Conservation (phyloP, 2,797 vertebrate genomes). For the Falco columbarius region DNA sequence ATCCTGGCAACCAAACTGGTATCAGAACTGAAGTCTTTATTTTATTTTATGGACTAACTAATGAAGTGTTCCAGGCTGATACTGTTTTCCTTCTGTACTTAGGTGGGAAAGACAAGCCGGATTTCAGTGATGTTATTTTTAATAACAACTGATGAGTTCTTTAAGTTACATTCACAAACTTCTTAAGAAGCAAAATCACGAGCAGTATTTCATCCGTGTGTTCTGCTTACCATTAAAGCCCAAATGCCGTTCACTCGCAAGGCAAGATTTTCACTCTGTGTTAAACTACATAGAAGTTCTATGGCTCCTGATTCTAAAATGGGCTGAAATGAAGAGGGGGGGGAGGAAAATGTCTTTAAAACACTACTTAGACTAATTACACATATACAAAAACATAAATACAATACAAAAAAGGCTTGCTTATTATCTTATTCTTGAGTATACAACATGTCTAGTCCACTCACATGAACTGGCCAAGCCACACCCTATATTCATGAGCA, state of each 20-base stretch:
- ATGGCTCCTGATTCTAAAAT: slow-evolving; percentile 98
- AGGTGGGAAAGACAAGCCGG: not conserved
- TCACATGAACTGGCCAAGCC: not conserved
- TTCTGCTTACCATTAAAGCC: slow-evolving; percentile 94
- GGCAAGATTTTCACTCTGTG: slow-evolving; percentile 95
- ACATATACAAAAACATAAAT: not conserved
- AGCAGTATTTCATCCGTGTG: not conserved
- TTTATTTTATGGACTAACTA: not conserved
- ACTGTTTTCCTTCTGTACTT: not conserved
- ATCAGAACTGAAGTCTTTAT: not conserved
- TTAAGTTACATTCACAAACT: not conserved
- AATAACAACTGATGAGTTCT: not conserved
- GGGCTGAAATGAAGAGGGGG: slow-evolving; percentile 79
- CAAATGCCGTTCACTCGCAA: slow-evolving; percentile 98
- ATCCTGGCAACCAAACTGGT: not conserved
- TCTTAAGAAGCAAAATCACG: not conserved
- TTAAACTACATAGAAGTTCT: slow-evolving; percentile 96
- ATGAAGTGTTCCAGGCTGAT: not conserved
- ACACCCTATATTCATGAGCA: not conserved
- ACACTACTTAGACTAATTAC: not conserved
- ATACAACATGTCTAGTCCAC: not conserved
- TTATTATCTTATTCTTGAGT: not conserved
- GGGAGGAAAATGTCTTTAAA: not conserved
- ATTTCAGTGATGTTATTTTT: not conserved
- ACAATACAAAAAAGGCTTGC: not conserved